Evolutionary conservation across 2,888 invertebrate species (phyloP).

Genomic region (Acronicta leporina): DNA sequence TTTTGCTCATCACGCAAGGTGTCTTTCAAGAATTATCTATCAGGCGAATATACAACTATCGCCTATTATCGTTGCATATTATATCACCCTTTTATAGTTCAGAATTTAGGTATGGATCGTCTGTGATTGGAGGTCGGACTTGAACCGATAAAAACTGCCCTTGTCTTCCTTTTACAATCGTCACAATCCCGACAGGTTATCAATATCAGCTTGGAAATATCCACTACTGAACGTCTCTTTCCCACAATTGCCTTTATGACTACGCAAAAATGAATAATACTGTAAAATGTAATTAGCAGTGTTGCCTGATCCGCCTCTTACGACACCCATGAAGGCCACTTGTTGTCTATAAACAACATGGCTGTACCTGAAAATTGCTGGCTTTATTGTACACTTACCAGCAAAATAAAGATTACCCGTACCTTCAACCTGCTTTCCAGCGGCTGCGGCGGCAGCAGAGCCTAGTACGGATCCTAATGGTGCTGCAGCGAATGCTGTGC

Average conservation of each 20-base stretch:
- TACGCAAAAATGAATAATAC: too few species aligned
- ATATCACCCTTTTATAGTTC: too few species aligned
- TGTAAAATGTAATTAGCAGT: background rate
- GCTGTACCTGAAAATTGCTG: slow-evolving; percentile 41
- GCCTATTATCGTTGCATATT: too few species aligned
- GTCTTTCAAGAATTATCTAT: background rate
- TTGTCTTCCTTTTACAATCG: too few species aligned
- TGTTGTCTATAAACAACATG: background rate
- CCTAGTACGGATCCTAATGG: slow-evolving; percentile 91
- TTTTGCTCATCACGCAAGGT: slow-evolving; percentile 1
- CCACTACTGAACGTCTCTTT: too few species aligned
- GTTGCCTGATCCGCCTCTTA: slow-evolving; percentile 3
- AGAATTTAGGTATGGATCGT: too few species aligned
- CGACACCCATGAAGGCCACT: slow-evolving; percentile 8
- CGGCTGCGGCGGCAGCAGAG: slow-evolving; percentile 93
- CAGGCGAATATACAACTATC: too few species aligned
- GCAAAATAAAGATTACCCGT: slow-evolving; percentile 60
- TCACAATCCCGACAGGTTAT: too few species aligned
- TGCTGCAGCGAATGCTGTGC: slow-evolving; percentile 90
- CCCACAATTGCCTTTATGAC: too few species aligned
- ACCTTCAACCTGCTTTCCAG: slow-evolving; percentile 98
- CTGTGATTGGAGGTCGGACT: too few species aligned
- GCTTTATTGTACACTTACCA: slow-evolving; percentile 50
- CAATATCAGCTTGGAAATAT: too few species aligned
- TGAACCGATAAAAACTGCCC: too few species aligned